These are phyloP conservation scores for Molossus alvarezi DNA, from an alignment of 2,797 vertebrate genomes.

Conservation along the genomic window DNA sequence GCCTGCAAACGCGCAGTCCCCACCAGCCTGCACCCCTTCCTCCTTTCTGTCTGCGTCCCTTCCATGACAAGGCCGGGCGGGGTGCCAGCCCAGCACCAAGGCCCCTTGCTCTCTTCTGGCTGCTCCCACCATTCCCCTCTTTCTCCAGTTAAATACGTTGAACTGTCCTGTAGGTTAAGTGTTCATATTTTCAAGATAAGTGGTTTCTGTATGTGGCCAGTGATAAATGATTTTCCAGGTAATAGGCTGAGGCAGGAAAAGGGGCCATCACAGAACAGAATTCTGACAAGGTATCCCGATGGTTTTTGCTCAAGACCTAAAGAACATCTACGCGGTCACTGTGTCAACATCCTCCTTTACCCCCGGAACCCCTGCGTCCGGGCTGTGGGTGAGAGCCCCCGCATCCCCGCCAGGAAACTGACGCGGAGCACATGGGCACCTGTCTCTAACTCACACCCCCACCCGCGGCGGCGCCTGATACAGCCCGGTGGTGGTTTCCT, in stretches of 20 bases:
- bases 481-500: rapidly evolving
- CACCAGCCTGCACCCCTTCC: neutral
- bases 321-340: rapidly evolving
- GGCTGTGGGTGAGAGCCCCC: neutral
- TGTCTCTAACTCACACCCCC: no score
- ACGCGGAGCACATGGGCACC: neutral
- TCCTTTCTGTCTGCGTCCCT: neutral
- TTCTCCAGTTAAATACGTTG: neutral
- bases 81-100: rapidly evolving
- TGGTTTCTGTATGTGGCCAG: neutral
- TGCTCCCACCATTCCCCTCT: neutral
- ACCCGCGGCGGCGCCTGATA: neutral
- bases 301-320: neutral
- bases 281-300: neutral
- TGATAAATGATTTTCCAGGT: neutral
- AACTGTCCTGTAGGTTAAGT: neutral
- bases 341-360: no score
- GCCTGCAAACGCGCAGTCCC: neutral
- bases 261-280: neutral
- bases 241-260: neutral
- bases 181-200: neutral
- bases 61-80: neutral
- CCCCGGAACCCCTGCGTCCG: neutral
- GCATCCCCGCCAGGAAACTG: neutral
- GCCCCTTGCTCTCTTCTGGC: neutral